Evolutionary conservation across 1,140 invertebrate species (phyloP), one percentile per base, ranked within the genome.

Genomic region (Druon quercuslanigerum): DNA sequence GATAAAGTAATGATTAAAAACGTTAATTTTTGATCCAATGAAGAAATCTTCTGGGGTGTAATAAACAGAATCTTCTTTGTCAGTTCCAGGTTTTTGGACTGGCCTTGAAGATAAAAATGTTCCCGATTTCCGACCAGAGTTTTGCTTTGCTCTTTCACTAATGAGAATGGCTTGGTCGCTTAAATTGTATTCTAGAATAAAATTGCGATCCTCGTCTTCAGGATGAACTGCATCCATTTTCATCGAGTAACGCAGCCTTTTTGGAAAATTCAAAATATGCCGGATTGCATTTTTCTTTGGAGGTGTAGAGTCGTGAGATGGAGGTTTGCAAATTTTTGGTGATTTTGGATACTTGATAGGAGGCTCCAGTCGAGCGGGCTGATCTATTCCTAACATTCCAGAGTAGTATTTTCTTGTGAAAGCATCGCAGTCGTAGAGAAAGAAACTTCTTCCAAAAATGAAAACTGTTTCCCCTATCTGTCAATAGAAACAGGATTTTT

Each of bases 401-500:
- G 75, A 80, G 85, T 94, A 97, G 87, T 96, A 97, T 76, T 93
- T 94, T 85, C 96, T 93, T 0, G 96, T 97, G 85, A 96, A 96
- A 11, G 92, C 83, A 85, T 97, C 96, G 84, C 96, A 96, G 86
- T 97, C 95, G 79, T 94, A 95, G 4, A 98, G 88, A 1, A 97
- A 90, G 87, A 97, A 96, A 50, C 93, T 91, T 13, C 95, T 92
- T 7, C 94, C 94, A 54, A 95, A 92, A 20, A 96, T 92, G 83
- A 92, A 94, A 51, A 96, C 89, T 0, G 94, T 95, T 71, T 93
- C 92, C 1, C 96, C 96, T 52, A 96, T 73, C 90, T 91, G 89
- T n/a, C 12, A 13, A 14, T 52, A 50, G 40, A 72, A 71, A 16
- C 57, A 66, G 56, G 7, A 52, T 72, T 57, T 71, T n/a, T 14